Conservation (phyloP, 2,797 vertebrate species). For the Hippopotamyrus pictus region DNA sequence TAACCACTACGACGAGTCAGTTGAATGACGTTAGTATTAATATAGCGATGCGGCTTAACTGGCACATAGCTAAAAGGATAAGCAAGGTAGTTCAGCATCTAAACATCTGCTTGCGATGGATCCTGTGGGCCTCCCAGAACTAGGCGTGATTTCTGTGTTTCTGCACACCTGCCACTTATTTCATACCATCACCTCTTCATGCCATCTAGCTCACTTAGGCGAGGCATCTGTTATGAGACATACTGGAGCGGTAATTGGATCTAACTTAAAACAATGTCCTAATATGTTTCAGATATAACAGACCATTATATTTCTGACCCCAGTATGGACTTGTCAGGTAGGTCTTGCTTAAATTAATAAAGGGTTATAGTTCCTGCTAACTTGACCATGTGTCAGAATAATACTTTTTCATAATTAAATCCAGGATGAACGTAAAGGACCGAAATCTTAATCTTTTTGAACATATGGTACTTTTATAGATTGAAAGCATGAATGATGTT, state of each 20-base stretch:
- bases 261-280: slow-evolving; percentile 6
- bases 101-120: background rate
- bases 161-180: background rate
- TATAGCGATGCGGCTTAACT: background rate
- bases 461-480: background rate
- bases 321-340: slow-evolving; percentile 54
- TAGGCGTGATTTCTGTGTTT: background rate
- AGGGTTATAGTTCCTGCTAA: background rate
- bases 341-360: slow-evolving; percentile 19
- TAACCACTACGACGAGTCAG: background rate
- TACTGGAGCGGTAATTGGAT: background rate
- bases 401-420: background rate
- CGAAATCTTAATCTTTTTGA: background rate
- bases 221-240: background rate
- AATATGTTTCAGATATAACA: slow-evolving; percentile 38
- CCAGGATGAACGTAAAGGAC: background rate
- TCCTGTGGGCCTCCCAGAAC: background rate
- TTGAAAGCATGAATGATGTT: background rate
- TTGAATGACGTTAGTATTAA: background rate
- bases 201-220: background rate
- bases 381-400: background rate
- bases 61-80: background rate
- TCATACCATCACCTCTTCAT: background rate
- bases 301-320: slow-evolving; percentile 51
- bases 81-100: background rate